Percentiles rank a stretch among this genome's conserved stretches.
Evolutionary conservation across 2,113 vertebrate species (phyloP).

Genomic region (Noturus placidus): DNA sequence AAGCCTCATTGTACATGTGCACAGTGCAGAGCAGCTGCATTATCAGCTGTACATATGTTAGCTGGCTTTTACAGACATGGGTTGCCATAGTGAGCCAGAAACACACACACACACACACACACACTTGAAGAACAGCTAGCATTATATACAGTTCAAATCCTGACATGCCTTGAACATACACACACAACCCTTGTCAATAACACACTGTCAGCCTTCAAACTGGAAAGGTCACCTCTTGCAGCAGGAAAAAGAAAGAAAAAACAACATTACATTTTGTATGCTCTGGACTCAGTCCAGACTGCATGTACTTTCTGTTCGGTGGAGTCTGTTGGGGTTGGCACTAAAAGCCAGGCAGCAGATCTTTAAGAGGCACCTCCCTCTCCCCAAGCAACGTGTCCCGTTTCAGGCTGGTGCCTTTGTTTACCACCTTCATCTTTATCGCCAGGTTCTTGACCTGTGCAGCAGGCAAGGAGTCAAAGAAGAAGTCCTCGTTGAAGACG

Average conservation of each 20-base stretch:
- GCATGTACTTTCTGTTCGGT: background rate
- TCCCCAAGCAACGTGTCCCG: constrained; percentile 91
- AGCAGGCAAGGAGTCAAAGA: constrained; percentile 86
- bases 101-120: constrained; percentile 28
- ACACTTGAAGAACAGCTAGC: constrained; percentile 25
- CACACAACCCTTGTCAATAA: background rate
- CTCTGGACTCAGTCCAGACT: constrained; percentile 1
- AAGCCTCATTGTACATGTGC: constrained; percentile 40
- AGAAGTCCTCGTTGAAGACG: constrained; percentile 97
- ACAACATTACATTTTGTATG: constrained; percentile 9
- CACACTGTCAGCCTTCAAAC: background rate
- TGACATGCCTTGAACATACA: constrained; percentile 12
- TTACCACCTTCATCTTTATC: constrained; percentile 94
- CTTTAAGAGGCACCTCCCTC: constrained; percentile 81
- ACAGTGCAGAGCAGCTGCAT: constrained; percentile 28
- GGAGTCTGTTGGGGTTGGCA: background rate
- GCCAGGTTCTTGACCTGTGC: constrained; percentile 84
- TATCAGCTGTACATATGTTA: constrained; percentile 5
- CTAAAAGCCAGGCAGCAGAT: constrained; percentile 79
- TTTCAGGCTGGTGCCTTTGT: constrained; percentile 96
- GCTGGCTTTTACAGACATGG: background rate
- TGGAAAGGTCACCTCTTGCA: constrained; percentile 23
- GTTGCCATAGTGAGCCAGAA: constrained; percentile 26
- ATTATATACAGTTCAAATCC: constrained; percentile 28
- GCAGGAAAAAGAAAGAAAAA: background rate